These are phyloP conservation scores for Chaenocephalus aceratus DNA, from an alignment of 2,113 vertebrate genomes.

Conservation along the genomic window DNA sequence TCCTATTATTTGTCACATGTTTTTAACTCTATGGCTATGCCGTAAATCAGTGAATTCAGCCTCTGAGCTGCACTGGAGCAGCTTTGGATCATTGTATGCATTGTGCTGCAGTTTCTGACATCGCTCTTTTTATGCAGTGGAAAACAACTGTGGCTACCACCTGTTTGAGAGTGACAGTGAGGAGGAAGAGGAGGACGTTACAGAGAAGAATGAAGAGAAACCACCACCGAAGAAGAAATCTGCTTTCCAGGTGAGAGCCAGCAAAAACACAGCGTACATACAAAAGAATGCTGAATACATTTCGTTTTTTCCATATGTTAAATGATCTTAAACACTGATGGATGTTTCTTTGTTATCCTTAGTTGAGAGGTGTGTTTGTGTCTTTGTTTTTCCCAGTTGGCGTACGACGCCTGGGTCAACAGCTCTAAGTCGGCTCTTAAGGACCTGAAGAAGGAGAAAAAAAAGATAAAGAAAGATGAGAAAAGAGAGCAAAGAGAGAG, in stretches of 20 bases:
- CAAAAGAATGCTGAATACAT: neutral
- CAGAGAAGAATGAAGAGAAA: slow-evolving; percentile 72
- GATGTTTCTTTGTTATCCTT: neutral
- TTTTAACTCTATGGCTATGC: neutral
- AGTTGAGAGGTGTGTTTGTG: neutral
- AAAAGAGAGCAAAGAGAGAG: slow-evolving; percentile 64
- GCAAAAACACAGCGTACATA: neutral
- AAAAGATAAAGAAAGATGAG: slow-evolving; percentile 66
- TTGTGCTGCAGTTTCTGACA: neutral
- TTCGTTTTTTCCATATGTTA: neutral
- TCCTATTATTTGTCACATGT: neutral
- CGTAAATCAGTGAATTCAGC: neutral
- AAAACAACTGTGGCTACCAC: slow-evolving; percentile 75
- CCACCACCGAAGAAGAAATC: slow-evolving; percentile 76
- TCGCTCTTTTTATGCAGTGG: slow-evolving; percentile 63
- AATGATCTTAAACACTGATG: neutral
- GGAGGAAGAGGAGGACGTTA: slow-evolving; percentile 74
- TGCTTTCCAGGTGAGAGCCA: slow-evolving; percentile 81
- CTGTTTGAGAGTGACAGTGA: slow-evolving; percentile 84
- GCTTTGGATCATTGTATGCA: neutral
- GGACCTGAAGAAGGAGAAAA: slow-evolving; percentile 79
- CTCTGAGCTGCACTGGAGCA: neutral
- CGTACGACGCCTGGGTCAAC: slow-evolving; percentile 84
- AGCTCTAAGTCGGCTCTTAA: slow-evolving; percentile 80
- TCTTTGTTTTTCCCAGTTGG: slow-evolving; percentile 69